Base-by-base conservation (phyloP, 2,888 invertebrate species). In the Ectemnius continuus region DNA sequence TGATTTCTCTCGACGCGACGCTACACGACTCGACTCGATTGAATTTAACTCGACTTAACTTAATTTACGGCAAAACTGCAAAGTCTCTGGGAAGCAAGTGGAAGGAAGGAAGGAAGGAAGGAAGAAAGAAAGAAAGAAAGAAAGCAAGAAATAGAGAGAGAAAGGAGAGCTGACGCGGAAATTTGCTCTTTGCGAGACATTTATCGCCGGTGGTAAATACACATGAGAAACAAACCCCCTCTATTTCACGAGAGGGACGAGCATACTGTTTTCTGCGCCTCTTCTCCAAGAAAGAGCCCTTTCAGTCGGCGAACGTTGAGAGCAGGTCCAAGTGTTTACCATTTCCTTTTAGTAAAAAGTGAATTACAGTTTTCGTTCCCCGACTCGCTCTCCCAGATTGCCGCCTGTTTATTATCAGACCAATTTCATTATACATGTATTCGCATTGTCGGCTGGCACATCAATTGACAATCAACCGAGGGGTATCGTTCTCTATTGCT, bases 201-300 rank as follows among this genome's bases (percentile, higher is more conserved):
- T 85, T 84, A 84, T 86, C 84, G 85, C 82, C 87, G 87, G 87
- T 87, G 86, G 86, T 84, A 82, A 79, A 83, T 81, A 81, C 79
- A 79, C 79, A 83, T 23, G 23, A 23, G 23, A 23, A 23, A 23
- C 23, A 23, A 23, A 23, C 23, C 1, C 23, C 23, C 23, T 23
- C 23, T 2, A 23, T 23, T 23, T 23, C 23, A 23, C 3, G 23
- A 23, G 20, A 20, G 20, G 2, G 20, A 20, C 23, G 23, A 23
- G 23, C 23, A 23, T 23, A 23, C 3, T 36, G 36, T 36, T 36
- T 11, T 36, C 36, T 36, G 36, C 8, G 11, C 11, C 11, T 36
- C 36, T 36, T 36, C 8, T 36, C 36, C 8, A 36, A 36, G 11
- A 11, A 36, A 36, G 5, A 6, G 5, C 36, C 36, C 36, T 36